Evolutionary conservation across 2,797 vertebrate species (phyloP).

Genomic region (Centroberyx gerrardi): DNA sequence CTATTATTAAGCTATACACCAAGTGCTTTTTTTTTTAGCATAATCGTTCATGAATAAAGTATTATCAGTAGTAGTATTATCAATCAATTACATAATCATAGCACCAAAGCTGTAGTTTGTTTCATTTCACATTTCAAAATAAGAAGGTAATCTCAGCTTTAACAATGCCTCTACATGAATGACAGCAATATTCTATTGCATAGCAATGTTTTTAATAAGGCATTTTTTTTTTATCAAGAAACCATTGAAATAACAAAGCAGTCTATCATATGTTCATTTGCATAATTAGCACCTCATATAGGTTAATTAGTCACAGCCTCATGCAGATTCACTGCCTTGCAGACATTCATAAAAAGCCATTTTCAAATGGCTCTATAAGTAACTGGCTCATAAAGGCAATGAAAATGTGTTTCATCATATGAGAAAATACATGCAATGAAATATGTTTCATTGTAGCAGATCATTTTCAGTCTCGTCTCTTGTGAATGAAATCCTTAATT

Average conservation of each 20-base stretch:
- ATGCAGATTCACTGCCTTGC: conserved; percentile 30
- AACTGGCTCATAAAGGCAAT: conserved; percentile 37
- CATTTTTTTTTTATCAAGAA: conserved; percentile 33
- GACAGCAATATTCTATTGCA: conserved; percentile 51
- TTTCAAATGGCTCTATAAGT: conserved; percentile 27
- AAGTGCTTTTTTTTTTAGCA: conserved; percentile 40
- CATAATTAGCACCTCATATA: conserved; percentile 45
- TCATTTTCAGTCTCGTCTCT: conserved; percentile 35
- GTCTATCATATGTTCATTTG: conserved; percentile 62
- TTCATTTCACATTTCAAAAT: conserved; percentile 50
- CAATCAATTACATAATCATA: conserved; percentile 36
- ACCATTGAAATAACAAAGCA: conserved; percentile 46
- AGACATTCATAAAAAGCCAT: conserved; percentile 24
- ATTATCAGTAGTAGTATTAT: neutral
- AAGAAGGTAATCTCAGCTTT: conserved; percentile 13
- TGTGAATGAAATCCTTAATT: conserved; percentile 77
- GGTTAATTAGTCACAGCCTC: conserved; percentile 50
- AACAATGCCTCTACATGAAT: conserved; percentile 37
- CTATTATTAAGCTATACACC: conserved; percentile 23
- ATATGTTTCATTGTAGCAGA: conserved; percentile 38
- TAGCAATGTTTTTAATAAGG: conserved; percentile 36
- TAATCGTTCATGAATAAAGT: conserved; percentile 62
- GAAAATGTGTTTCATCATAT: conserved; percentile 41
- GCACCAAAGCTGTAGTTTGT: conserved; percentile 54
- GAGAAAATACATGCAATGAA: conserved; percentile 45